Evolutionary conservation across 2,888 invertebrate species (phyloP), one percentile per base, ranked within the genome.

Genomic region (Agonopterix arenella): DNA sequence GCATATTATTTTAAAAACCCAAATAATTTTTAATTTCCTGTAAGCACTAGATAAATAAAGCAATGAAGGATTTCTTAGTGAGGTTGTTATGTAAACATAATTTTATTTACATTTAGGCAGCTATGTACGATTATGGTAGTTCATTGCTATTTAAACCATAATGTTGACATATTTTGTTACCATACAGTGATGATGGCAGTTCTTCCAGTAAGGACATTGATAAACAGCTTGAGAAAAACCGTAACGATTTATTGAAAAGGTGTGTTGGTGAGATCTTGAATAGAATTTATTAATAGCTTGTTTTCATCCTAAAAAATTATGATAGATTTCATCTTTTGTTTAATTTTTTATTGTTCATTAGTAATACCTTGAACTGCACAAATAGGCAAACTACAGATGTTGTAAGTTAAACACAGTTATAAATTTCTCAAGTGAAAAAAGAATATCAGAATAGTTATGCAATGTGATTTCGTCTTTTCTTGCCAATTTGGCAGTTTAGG

Each of bases 131-230:
- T 28, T 28, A 18, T 4, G 4, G 28, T 28, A 28, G 28, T 5
- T 28, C 7, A 5, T 5, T 28, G 28, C 11, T 41, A 11, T 11
- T 41, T 41, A 41, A 36, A 11, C 44, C 42, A 48, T 48, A 48
- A 48, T 53, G 52, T 54, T 46, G n/a, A 40, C 40, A 45, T 46
- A 47, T 54, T 60, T 60, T 62, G 46, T 62, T 60, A 55, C 52
- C 59, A 61, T 53, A 48, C 65, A 66, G 68, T 61, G 63, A 64
- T 55, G 62, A 66, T 45, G 62, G 53, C 52, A 53, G 57, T 55
- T 50, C 61, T 49, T 52, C 60, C 52, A 53, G 55, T 52, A 58
- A 58, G 58, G 62, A 62, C 53, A 54, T 45, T 51, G 55, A 56
- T 59, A 62, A 50, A 51, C 59, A 57, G 45, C 48, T 61, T 54